A percentile compares a stretch with the other conserved stretches of the same genome.
phyloP scores from a whole-genome alignment of 2,113 vertebrate species.

The Acrocephalus arundinaceus region DNA sequence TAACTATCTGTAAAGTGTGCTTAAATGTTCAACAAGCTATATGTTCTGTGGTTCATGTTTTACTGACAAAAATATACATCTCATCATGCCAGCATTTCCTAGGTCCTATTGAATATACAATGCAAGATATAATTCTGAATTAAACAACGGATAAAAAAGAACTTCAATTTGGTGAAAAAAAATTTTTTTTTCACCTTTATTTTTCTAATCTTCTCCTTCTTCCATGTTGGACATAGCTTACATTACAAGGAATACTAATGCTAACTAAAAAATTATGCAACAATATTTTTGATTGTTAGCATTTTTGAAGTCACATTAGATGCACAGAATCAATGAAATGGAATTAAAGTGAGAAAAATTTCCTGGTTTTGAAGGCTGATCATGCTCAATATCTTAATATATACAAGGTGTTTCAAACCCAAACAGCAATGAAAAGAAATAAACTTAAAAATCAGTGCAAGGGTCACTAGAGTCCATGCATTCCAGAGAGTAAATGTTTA shows the following conservation, averaged over 20 bases:
- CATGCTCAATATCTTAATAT: background rate
- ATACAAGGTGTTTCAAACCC: background rate
- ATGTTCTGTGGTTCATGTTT: background rate
- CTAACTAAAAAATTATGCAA: background rate
- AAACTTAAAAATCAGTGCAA: background rate
- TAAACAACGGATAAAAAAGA: background rate
- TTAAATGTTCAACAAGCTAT: background rate
- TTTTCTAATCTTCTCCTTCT: background rate
- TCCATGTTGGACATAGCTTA: background rate
- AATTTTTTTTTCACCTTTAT: background rate
- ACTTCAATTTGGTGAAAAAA: background rate
- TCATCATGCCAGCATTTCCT: background rate
- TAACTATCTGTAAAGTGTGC: background rate
- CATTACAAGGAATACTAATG: background rate
- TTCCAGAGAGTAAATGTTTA: background rate
- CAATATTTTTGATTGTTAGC: background rate
- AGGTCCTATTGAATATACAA: background rate
- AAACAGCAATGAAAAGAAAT: background rate
- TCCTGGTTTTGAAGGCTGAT: background rate
- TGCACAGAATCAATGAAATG: background rate
- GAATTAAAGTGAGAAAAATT: background rate
- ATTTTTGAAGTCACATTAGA: background rate
- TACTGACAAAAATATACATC: background rate
- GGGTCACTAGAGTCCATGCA: background rate
- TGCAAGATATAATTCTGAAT: background rate